phyloP scores from a whole-genome alignment of 2,888 invertebrate genomes.

The Ennomos quercinarius region DNA sequence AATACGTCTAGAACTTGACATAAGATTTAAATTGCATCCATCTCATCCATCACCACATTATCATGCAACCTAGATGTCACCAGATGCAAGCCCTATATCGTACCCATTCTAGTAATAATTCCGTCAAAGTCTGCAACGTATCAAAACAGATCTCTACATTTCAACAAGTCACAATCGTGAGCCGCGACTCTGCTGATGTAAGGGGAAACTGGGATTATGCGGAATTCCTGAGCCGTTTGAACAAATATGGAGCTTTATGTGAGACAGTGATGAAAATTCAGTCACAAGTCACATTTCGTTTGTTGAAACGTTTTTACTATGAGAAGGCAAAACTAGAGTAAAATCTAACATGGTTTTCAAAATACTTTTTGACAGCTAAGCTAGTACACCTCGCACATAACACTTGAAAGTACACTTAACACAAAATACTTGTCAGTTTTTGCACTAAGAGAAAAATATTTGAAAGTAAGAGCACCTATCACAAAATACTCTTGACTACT shows the following conservation, averaged over 20 bases:
- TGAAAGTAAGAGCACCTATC: too few species aligned
- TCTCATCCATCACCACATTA: slow-evolving; percentile 9
- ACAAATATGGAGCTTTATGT: slow-evolving; percentile 6
- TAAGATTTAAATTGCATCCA: slow-evolving; percentile 1
- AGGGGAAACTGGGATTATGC: not conserved
- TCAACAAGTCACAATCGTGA: slow-evolving; percentile 17
- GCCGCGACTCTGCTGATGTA: not conserved
- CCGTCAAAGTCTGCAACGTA: slow-evolving; percentile 36
- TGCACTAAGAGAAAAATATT: too few species aligned
- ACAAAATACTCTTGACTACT: too few species aligned
- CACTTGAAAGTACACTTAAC: too few species aligned
- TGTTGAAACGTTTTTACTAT: too few species aligned
- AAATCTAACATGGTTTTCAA: too few species aligned
- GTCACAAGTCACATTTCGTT: too few species aligned
- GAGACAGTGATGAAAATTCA: slow-evolving; percentile 6
- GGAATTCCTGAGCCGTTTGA: not conserved
- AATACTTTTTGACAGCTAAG: too few species aligned
- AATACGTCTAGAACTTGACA: slow-evolving; percentile 11
- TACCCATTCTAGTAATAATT: slow-evolving; percentile 34
- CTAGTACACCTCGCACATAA: too few species aligned
- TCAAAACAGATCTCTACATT: slow-evolving; percentile 40
- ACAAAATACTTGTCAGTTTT: too few species aligned
- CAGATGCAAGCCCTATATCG: slow-evolving; percentile 3
- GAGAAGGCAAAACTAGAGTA: too few species aligned
- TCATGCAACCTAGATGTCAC: slow-evolving; percentile 16